Evolutionary conservation across 2,797 vertebrate genomes (phyloP).

Genomic region (Chrosomus eos): DNA sequence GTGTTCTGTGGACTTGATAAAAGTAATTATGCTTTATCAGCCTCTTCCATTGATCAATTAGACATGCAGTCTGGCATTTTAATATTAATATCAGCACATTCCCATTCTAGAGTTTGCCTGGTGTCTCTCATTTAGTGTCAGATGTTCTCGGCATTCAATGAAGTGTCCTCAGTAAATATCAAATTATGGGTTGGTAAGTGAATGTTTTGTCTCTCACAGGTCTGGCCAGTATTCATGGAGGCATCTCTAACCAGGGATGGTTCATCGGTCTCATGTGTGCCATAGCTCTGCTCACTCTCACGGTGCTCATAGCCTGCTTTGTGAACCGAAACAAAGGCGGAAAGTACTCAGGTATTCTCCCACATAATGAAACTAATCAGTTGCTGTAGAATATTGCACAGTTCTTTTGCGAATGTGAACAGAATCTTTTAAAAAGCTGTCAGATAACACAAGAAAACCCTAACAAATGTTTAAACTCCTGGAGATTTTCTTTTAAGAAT

Average conservation of each 20-base stretch:
- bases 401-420: neutral
- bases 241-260: constrained; percentile 95
- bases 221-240: constrained; percentile 86
- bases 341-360: constrained; percentile 93
- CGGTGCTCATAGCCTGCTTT: constrained; percentile 91
- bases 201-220: constrained; percentile 76
- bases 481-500: constrained; percentile 4
- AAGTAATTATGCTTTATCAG: constrained; percentile 75
- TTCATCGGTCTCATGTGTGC: constrained; percentile 98
- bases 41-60: constrained; percentile 77
- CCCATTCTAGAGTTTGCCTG: constrained; percentile 61
- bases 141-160: constrained; percentile 73
- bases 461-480: neutral
- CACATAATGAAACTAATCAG: neutral
- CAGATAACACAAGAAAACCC: neutral
- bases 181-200: constrained; percentile 36
- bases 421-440: neutral
- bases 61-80: constrained; percentile 79
- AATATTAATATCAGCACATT: constrained; percentile 76
- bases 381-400: neutral
- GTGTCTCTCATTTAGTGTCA: constrained; percentile 62
- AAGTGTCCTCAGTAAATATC: constrained; percentile 67
- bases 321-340: constrained; percentile 97
- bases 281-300: constrained; percentile 90
- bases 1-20: constrained; percentile 64